Evolutionary conservation across 2,797 vertebrate genomes (phyloP).

Genomic region (Oreortyx pictus): DNA sequence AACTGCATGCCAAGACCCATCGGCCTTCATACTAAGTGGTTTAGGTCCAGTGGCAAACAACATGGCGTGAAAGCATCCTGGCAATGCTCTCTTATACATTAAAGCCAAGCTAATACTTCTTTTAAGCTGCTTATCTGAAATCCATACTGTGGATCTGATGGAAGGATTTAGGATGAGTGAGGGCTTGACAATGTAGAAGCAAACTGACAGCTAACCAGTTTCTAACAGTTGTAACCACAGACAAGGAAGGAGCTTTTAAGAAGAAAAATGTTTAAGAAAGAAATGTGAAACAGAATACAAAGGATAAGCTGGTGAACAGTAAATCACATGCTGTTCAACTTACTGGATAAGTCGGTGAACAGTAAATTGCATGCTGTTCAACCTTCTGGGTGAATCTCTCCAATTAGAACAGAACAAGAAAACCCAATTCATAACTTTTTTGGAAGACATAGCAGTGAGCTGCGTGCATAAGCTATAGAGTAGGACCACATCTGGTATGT

Average conservation of each 20-base stretch:
- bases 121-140: conserved; percentile 37
- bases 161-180: conserved; percentile 7
- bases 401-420: neutral
- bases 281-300: neutral
- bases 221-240: neutral
- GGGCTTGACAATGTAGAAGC: neutral
- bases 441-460: neutral
- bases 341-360: neutral
- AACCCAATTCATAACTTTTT: neutral
- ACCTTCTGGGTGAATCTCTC: neutral
- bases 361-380: neutral
- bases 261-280: neutral
- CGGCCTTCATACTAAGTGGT: neutral
- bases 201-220: neutral
- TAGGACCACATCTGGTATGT: neutral
- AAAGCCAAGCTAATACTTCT: neutral
- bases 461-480: neutral
- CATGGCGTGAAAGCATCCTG: neutral
- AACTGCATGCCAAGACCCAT: neutral
- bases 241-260: neutral
- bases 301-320: neutral
- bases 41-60: neutral
- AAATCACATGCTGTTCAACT: neutral
- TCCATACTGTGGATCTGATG: neutral
- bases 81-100: neutral